phyloP scores from a whole-genome alignment of 2,888 invertebrate genomes.

The Hydrotaea cyrtoneurina region DNA sequence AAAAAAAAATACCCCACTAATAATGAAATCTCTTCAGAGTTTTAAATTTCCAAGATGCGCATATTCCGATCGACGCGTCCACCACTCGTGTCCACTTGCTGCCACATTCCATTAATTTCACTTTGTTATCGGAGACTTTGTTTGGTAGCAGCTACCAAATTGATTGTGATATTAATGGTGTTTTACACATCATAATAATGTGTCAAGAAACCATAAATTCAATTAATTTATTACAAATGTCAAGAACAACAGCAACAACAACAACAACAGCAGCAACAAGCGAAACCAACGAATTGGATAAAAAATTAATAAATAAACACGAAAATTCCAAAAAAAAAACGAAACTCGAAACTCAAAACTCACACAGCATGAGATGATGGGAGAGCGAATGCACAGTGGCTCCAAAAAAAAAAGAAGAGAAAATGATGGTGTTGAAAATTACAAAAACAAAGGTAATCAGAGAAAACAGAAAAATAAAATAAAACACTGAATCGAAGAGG shows the following conservation, averaged over 20 bases:
- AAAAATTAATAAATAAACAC: slow-evolving; percentile 21
- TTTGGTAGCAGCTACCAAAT: slow-evolving; percentile 16
- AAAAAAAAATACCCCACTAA: neutral
- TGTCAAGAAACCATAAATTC: slow-evolving; percentile 77
- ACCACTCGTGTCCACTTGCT: neutral
- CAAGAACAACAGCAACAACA: slow-evolving; percentile 63
- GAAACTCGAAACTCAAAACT: no score
- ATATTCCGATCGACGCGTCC: neutral
- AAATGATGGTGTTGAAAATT: no score
- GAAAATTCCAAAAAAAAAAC: no score
- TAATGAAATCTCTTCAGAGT: slow-evolving; percentile 4
- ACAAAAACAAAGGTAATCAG: no score
- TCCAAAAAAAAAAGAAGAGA: slow-evolving; percentile 3
- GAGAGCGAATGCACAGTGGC: slow-evolving; percentile 23
- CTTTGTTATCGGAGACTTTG: slow-evolving; percentile 24
- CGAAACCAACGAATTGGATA: slow-evolving; percentile 19
- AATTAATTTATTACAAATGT: slow-evolving; percentile 77
- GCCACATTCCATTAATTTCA: slow-evolving; percentile 27
- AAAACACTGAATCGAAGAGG: no score
- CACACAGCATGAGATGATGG: slow-evolving; percentile 45
- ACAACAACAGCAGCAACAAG: slow-evolving; percentile 49
- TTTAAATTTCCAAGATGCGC: neutral
- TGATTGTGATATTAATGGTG: slow-evolving; percentile 41
- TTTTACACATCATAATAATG: slow-evolving; percentile 73
- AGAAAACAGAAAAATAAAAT: no score